Percentiles rank a stretch among this genome's conserved stretches.
phyloP scores from a whole-genome alignment of 2,797 vertebrate species.

The Macropodus opercularis region DNA sequence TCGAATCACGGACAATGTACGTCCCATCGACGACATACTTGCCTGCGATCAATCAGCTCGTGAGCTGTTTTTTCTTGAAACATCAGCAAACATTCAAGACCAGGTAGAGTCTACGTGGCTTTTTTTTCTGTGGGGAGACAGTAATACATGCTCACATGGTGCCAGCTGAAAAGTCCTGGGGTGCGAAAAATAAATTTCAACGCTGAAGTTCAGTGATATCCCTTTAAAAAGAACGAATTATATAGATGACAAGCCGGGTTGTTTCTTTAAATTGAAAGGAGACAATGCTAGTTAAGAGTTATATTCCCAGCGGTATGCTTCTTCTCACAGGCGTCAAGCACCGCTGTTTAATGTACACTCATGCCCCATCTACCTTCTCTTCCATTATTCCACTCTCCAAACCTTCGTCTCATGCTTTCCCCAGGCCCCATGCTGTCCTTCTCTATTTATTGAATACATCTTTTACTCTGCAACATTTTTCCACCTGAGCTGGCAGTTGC shows the following conservation, averaged over 20 bases:
- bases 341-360: slow-evolving; percentile 99
- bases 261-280: slow-evolving; percentile 84
- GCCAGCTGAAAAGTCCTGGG: not conserved
- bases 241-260: slow-evolving; percentile 83
- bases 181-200: slow-evolving; percentile 26
- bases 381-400: slow-evolving; percentile 96
- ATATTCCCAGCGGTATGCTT: slow-evolving; percentile 92
- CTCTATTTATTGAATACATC: slow-evolving; percentile 99
- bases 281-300: slow-evolving; percentile 98
- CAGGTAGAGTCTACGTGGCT: not conserved
- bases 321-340: slow-evolving; percentile 91
- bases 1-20: not conserved
- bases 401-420: slow-evolving; percentile 95
- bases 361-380: slow-evolving; percentile 96
- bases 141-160: slow-evolving; percentile 1
- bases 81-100: not conserved
- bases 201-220: slow-evolving; percentile 36
- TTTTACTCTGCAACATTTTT: slow-evolving; percentile 96
- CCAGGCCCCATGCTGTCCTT: slow-evolving; percentile 95
- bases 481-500: slow-evolving; percentile 99
- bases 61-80: not conserved
- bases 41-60: not conserved
- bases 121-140: not conserved
- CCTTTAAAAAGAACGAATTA: slow-evolving; percentile 73
- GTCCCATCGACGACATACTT: too few relatives aligned